phyloP scores from a whole-genome alignment of 2,797 vertebrate genomes.

The Tragelaphus oryx region DNA sequence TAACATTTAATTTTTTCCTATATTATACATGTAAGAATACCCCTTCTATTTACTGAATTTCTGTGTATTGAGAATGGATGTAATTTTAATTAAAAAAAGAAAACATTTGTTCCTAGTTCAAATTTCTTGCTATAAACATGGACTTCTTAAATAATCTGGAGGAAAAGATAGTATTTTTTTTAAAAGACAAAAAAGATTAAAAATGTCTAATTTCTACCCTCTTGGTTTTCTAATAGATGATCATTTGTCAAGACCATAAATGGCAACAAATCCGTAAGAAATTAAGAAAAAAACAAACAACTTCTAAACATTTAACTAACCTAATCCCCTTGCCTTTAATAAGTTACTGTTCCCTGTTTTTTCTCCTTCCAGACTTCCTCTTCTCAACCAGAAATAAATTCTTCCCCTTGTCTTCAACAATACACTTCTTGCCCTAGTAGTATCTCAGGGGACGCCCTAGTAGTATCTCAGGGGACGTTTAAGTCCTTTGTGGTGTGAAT shows the following conservation, averaged over 20 bases:
- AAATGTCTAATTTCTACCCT: neutral
- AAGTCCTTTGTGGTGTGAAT: accelerated
- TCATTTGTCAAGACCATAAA: neutral
- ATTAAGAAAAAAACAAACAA: neutral
- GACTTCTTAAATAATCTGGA: neutral
- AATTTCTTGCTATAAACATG: neutral
- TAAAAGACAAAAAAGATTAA: neutral
- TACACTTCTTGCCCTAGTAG: neutral
- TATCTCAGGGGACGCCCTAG: neutral
- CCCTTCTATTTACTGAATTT: no score
- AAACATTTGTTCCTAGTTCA: neutral
- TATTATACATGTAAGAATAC: no score
- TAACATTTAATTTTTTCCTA: no score
- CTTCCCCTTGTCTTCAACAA: neutral
- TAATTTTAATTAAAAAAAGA: neutral
- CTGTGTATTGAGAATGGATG: neutral
- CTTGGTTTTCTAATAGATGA: neutral
- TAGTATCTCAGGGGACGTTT: neutral
- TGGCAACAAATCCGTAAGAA: neutral
- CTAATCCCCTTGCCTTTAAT: neutral
- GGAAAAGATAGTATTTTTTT: neutral
- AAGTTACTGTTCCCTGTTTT: neutral
- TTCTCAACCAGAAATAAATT: neutral
- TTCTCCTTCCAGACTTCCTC: neutral
- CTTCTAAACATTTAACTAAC: neutral